A percentile compares a stretch with the other conserved stretches of the same genome.
Conservation (phyloP, 2,113 vertebrate genomes). For the Aleadryas rufinucha region DNA sequence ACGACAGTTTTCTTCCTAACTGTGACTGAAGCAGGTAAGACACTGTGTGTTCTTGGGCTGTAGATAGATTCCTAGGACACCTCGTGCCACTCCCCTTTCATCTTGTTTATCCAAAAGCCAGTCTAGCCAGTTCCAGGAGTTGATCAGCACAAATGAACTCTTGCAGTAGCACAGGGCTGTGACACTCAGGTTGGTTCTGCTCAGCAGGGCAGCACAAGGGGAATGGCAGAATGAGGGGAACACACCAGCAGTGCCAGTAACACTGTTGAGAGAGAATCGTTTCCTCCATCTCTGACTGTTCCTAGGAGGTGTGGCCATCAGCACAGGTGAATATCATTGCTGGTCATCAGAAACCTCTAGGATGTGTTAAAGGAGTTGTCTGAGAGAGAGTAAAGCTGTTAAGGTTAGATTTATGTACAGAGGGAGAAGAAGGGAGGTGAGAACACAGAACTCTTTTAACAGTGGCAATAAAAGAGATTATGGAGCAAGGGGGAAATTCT, state of each 20-base stretch:
- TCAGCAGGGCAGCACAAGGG: background rate
- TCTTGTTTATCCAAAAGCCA: slow-evolving; percentile 20
- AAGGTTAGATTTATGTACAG: background rate
- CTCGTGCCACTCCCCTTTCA: background rate
- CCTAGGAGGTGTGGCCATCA: background rate
- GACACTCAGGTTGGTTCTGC: background rate
- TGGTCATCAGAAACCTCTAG: background rate
- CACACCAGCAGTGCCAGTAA: background rate
- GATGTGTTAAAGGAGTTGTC: background rate
- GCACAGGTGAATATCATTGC: background rate
- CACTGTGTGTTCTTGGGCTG: background rate
- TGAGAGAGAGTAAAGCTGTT: background rate
- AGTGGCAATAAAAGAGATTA: background rate
- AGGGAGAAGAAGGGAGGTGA: background rate
- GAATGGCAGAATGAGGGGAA: background rate
- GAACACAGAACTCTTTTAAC: background rate
- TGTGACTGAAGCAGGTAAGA: background rate
- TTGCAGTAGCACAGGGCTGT: background rate
- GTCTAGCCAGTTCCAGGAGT: slow-evolving; percentile 18
- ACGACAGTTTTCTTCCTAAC: background rate
- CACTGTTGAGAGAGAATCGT: background rate
- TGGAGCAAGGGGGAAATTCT: background rate
- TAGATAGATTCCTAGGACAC: background rate
- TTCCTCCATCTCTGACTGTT: background rate
- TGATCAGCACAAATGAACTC: background rate